A percentile compares a stretch with the other conserved stretches of the same genome.
Evolutionary conservation across 2,797 vertebrate species (phyloP).

Genomic region (Anas georgica): DNA sequence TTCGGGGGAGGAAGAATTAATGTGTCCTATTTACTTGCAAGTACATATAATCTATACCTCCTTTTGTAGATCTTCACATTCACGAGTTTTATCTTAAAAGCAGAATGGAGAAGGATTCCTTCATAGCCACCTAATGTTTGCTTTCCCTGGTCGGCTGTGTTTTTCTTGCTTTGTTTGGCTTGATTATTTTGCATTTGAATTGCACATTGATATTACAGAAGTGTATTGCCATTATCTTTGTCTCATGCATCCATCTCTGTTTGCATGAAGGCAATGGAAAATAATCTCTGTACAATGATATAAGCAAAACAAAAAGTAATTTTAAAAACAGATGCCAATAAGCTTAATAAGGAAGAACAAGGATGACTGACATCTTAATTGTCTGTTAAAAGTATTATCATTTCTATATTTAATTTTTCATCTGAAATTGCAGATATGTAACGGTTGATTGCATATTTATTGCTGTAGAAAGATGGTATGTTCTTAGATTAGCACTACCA

Average conservation of each 20-base stretch:
- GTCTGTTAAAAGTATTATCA: not conserved
- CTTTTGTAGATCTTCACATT: not conserved
- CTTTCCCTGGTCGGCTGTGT: not conserved
- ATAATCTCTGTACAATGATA: not conserved
- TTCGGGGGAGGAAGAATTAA: no score
- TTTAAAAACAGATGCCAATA: not conserved
- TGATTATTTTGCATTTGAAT: not conserved
- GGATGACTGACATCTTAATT: not conserved
- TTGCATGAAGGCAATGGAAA: not conserved
- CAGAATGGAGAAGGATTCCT: not conserved
- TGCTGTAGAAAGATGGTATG: not conserved
- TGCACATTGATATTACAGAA: not conserved
- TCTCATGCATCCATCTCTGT: not conserved
- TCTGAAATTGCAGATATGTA: not conserved
- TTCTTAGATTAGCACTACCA: not conserved
- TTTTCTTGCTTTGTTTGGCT: not conserved
- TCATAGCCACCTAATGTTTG: not conserved
- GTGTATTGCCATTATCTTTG: not conserved
- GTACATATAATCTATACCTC: accelerated
- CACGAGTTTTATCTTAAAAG: not conserved
- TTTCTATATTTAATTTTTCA: not conserved
- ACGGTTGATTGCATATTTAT: not conserved
- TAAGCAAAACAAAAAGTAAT: not conserved
- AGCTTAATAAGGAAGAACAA: not conserved
- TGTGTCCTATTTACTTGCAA: not conserved